Base-by-base conservation (phyloP, 2,888 invertebrate species). In the Epicampocera succincta region DNA sequence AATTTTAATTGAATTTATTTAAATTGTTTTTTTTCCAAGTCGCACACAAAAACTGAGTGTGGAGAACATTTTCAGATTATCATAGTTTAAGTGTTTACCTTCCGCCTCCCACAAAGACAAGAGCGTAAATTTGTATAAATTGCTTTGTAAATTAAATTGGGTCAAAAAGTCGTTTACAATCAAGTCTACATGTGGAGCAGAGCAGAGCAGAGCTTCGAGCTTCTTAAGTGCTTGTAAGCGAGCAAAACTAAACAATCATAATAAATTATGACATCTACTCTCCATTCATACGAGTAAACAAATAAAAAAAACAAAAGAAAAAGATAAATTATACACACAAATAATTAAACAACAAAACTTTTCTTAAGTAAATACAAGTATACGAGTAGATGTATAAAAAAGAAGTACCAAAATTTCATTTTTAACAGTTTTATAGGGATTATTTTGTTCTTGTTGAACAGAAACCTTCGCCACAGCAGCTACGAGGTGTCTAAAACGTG, bases 91-190 rank as follows among this genome's bases (percentile, higher is more conserved):
- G 11, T 15, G 40, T 19, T 17, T 61, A 25, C 17, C 15, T 52
- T 38, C 65, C 5, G 1, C 8, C 17, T 17, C 44, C 9, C 25
- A 60, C 42, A 61, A 61, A 50, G 42, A 25, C 17, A 29, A 60
- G 8, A 68, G 75, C 42, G 65, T 66, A 66, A 63, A 69, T 75
- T 40, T 46, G 38, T 68, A 71, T 50, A 74, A 78, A 77, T 82
- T 78, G 65, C 58, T 69, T 82, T 66, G 42, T 78, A 82, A 82
- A 82, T 82, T 82, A 75, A 82, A 82, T 82, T 82, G 48, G 82
- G 82, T 82, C 82, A 82, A 78, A 82, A 82, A 82, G 74, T 82
- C 82, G 82, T 78, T 74, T 77, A 63, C 58, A 74, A 38, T 61
- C 29, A 44, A 9, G 46, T 8, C 19, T 12, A 15, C n/a, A 25